Evolutionary conservation across 2,797 vertebrate genomes (phyloP).

Genomic region (Poeciliopsis presidionis): DNA sequence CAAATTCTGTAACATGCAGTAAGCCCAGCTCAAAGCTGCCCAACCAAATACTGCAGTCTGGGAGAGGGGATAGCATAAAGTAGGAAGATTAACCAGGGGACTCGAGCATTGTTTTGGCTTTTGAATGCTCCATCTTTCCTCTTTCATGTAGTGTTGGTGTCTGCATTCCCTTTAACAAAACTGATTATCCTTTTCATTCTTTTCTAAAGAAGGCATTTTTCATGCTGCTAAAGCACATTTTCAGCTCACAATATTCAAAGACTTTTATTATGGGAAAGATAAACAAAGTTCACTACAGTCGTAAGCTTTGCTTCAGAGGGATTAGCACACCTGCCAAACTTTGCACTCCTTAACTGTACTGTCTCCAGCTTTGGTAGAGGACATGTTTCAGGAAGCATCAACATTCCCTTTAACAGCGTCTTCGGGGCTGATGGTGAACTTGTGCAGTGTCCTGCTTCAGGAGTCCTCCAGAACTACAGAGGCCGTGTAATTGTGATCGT

Average conservation of each 20-base stretch:
- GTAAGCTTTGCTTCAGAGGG: not conserved
- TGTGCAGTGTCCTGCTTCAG: conserved; percentile 83
- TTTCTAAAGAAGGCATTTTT: not conserved
- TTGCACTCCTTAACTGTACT: conserved; percentile 48
- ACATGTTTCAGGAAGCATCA: conserved; percentile 94
- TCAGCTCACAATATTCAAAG: not conserved
- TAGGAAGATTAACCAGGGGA: conserved; percentile 15
- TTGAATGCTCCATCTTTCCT: not conserved
- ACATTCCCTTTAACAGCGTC: conserved; percentile 85
- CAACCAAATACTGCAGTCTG: conserved; percentile 24
- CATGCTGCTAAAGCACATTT: conserved; percentile 1
- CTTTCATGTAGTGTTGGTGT: not conserved
- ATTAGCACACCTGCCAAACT: conserved; percentile 2
- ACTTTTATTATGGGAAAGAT: not conserved
- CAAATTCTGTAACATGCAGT: conserved; percentile 29
- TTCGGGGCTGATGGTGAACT: conserved; percentile 89
- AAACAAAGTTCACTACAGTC: not conserved
- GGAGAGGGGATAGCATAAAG: not conserved
- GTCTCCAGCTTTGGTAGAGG: conserved; percentile 89
- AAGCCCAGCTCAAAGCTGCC: conserved; percentile 17
- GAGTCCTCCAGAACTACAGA: conserved; percentile 87
- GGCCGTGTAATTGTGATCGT: conserved; percentile 93
- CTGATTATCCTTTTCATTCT: not conserved
- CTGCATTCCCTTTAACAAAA: not conserved
- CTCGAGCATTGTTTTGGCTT: conserved; percentile 14